Evolutionary conservation across 2,888 invertebrate genomes (phyloP), one percentile per base, ranked within the genome.

Genomic region (Andrena hattorfiana): DNA sequence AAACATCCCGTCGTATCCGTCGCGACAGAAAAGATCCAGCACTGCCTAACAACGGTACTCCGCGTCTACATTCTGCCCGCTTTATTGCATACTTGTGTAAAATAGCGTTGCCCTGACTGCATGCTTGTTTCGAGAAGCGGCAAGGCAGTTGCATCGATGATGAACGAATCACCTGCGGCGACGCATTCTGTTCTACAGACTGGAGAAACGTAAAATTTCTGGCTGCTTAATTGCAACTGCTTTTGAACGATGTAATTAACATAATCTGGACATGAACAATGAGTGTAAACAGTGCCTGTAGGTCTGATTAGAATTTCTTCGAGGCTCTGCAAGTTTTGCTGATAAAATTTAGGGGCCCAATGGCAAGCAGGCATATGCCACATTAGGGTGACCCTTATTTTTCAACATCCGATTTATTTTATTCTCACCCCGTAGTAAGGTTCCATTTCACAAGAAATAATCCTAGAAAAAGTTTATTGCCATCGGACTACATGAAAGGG

Each of bases 61-160:
- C 23, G 23, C 23, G 23, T 26, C 48, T 56, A 62, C 28, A 23
- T 56, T 28, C 60, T 35, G 8, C 42, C 42, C 20, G 49, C 56
- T 79, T 79, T 81, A 81, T 81, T 51, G 63, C 68, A 32, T 74
- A 26, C 56, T 63, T 23, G 48, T 23, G 48, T 16, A 10, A 73
- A 67, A 54, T 8, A 2, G 10, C 28, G 20, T 13, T 49, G 6
- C 30, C n/a, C 51, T n/a, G 42, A 8, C 16, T 20, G 35, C 8
- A 42, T 30, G 60, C 26, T 20, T 8, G 62, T 64, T 49, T 28
- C 13, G 28, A 20, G 30, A 26, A 26, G 4, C 4, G 5, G n/a
- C 16, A 23, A 42, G 23, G 16, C n/a, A 72, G 35, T 72, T 62
- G 56, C 56, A 56, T 56, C 26, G 56, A 56, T 56, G 56, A 56